phyloP scores from a whole-genome alignment of 2,888 invertebrate genomes.

The Lamproptera curius region DNA sequence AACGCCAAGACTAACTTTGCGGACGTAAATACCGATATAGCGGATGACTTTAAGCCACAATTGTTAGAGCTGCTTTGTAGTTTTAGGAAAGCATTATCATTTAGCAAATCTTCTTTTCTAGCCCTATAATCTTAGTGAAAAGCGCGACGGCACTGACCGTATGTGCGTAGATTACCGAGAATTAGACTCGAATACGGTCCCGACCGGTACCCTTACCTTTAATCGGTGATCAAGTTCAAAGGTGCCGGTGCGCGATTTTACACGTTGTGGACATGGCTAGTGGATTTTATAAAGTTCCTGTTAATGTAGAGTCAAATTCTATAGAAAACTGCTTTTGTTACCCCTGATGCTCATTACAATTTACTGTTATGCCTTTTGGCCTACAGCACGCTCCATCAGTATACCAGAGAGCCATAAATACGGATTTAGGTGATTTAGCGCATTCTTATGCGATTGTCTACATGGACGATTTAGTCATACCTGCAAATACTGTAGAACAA shows the following conservation, averaged over 20 bases:
- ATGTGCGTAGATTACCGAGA: not conserved
- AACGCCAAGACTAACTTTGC: too few relatives aligned
- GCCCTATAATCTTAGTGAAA: too few relatives aligned
- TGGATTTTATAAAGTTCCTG: not conserved
- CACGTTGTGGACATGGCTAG: not conserved
- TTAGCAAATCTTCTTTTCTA: too few relatives aligned
- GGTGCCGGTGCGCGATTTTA: not conserved
- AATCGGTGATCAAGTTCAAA: not conserved
- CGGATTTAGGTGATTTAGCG: not conserved
- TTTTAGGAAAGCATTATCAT: too few relatives aligned
- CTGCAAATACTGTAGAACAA: too few relatives aligned
- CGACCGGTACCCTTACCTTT: not conserved
- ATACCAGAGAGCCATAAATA: not conserved
- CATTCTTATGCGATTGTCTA: too few relatives aligned
- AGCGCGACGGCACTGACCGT: not conserved
- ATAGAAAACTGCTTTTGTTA: not conserved
- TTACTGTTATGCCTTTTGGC: not conserved
- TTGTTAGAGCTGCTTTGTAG: too few relatives aligned
- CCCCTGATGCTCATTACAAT: too few relatives aligned
- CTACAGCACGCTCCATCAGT: not conserved
- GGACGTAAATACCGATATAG: too few relatives aligned
- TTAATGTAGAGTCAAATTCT: not conserved
- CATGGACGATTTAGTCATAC: too few relatives aligned
- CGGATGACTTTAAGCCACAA: too few relatives aligned
- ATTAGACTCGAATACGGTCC: not conserved